A percentile compares a stretch with the other conserved stretches of the same genome.
Conservation (phyloP, 2,113 vertebrate species). For the Odocoileus virginianus region DNA sequence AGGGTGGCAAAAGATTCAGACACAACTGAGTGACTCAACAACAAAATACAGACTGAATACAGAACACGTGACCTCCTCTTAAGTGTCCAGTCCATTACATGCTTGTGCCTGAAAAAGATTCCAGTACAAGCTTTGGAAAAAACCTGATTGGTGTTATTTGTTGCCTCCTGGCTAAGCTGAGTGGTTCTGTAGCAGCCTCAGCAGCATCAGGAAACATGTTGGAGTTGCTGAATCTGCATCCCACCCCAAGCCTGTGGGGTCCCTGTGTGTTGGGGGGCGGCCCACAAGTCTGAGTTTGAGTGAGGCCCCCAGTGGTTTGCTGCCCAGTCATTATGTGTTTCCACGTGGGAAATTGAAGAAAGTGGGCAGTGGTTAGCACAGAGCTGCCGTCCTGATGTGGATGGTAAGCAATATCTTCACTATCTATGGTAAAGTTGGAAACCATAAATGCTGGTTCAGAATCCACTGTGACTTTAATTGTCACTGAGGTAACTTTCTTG, state of each 20-base stretch:
- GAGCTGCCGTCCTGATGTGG: no score
- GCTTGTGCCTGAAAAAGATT: neutral
- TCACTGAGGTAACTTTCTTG: neutral
- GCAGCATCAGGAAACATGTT: rapidly evolving
- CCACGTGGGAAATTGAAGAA: neutral
- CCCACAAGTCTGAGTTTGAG: neutral
- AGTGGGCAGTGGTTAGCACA: no score
- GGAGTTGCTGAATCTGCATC: neutral
- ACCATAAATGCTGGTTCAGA: neutral
- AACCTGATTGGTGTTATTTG: neutral
- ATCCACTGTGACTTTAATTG: neutral
- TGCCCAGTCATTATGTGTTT: rapidly evolving
- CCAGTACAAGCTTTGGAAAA: neutral
- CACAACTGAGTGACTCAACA: neutral
- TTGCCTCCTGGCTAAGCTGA: neutral
- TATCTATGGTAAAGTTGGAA: neutral
- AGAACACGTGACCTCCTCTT: rapidly evolving
- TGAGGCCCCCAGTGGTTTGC: neutral
- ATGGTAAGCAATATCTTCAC: rapidly evolving
- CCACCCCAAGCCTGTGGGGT: rapidly evolving
- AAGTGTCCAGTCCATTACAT: neutral
- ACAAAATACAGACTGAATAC: neutral
- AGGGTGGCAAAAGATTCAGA: neutral
- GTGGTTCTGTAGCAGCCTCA: neutral
- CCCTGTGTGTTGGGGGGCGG: no score